Percentiles rank a stretch among this genome's conserved stretches.
phyloP scores from a whole-genome alignment of 2,888 invertebrate genomes.

The Coelogynopora nodosa region DNA sequence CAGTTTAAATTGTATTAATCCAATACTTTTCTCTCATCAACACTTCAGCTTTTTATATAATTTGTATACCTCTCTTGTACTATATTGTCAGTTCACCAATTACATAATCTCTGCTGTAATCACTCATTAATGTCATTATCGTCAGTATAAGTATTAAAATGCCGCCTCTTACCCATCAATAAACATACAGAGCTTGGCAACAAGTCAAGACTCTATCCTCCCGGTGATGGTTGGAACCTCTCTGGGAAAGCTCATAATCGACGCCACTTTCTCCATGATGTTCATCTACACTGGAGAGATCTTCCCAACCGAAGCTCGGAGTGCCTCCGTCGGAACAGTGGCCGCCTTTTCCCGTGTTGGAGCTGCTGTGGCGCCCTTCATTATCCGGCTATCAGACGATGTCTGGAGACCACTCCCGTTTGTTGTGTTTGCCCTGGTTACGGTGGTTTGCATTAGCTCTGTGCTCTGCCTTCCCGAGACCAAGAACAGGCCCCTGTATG shows the following conservation, averaged over 20 bases:
- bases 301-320: not conserved
- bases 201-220: not conserved
- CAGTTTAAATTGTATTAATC: no score
- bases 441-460: not conserved
- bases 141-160: not conserved
- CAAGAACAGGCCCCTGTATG: not conserved
- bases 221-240: conserved; percentile 1
- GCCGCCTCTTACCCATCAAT: not conserved
- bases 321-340: not conserved
- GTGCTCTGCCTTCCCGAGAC: conserved; percentile 31
- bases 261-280: not conserved
- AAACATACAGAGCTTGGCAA: not conserved
- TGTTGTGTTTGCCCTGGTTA: not conserved
- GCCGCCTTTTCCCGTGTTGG: conserved; percentile 6
- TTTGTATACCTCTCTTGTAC: no score
- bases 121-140: not conserved
- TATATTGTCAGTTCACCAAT: not conserved
- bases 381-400: conserved; percentile 8
- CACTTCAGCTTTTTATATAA: no score
- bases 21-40: no score
- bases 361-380: not conserved
- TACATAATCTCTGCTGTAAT: not conserved
- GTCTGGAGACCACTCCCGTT: conserved; percentile 33
- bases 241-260: not conserved
- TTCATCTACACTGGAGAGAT: conserved; percentile 24